A percentile compares a stretch with the other conserved stretches of the same genome.
phyloP scores from a whole-genome alignment of 2,113 vertebrate species.

The Syngnathus floridae region DNA sequence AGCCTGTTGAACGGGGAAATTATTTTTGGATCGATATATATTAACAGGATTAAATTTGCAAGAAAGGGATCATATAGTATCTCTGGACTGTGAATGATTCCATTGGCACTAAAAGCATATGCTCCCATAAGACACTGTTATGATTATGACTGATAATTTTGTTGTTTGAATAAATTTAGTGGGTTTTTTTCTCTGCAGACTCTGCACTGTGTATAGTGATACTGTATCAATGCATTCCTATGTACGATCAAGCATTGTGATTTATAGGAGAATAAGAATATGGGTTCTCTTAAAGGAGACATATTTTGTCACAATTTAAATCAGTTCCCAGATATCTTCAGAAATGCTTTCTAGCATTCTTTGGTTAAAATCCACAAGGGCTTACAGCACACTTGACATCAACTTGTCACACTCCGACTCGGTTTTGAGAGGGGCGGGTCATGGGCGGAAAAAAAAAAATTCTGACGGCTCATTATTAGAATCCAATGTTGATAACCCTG shows the following conservation, averaged over 20 bases:
- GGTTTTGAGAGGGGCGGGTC: too few species aligned
- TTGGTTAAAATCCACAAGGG: too few species aligned
- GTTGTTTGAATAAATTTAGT: constrained; percentile 39
- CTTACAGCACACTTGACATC: too few species aligned
- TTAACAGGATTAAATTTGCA: constrained; percentile 23
- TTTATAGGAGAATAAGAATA: not conserved
- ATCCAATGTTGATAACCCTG: not conserved
- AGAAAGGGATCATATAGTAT: constrained; percentile 29
- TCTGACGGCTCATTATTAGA: not conserved
- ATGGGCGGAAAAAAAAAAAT: too few species aligned
- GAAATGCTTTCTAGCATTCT: too few species aligned
- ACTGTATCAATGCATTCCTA: constrained; percentile 58
- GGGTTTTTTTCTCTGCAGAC: constrained; percentile 28
- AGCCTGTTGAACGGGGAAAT: constrained; percentile 54
- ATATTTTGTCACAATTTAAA: not conserved
- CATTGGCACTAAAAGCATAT: constrained; percentile 58
- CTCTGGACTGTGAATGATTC: constrained; percentile 45
- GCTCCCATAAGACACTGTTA: constrained; percentile 81
- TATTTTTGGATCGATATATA: constrained; percentile 25
- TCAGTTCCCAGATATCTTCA: too few species aligned
- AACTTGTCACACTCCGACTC: too few species aligned
- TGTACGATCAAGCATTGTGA: constrained; percentile 62
- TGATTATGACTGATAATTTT: constrained; percentile 76
- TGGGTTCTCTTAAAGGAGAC: not conserved
- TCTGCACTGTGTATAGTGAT: constrained; percentile 67